phyloP scores from a whole-genome alignment of 1,140 invertebrate species.

The Leptoteleia sp. region DNA sequence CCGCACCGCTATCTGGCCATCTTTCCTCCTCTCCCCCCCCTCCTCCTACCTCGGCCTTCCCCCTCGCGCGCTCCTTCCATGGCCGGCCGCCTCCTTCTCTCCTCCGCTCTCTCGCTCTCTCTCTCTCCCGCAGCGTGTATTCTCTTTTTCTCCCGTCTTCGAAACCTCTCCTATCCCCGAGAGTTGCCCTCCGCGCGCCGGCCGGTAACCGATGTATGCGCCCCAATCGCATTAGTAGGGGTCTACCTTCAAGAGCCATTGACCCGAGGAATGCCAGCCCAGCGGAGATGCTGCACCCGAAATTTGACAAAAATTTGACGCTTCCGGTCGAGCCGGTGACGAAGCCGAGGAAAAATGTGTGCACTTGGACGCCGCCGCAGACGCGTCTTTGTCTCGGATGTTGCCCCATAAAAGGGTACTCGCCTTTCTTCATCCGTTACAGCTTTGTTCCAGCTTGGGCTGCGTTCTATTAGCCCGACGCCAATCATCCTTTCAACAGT shows the following conservation, averaged over 20 bases:
- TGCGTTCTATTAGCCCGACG: too few species aligned
- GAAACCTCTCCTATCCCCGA: slow-evolving; percentile 45
- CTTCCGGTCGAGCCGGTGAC: slow-evolving; percentile 17
- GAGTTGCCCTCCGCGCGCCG: slow-evolving; percentile 43
- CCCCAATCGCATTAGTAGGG: slow-evolving; percentile 19
- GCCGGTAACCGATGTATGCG: slow-evolving; percentile 35
- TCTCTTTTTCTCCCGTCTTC: slow-evolving; percentile 59
- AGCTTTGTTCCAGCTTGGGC: slow-evolving; percentile 15
- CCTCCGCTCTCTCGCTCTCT: too few species aligned
- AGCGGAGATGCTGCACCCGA: slow-evolving; percentile 25
- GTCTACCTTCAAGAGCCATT: slow-evolving; percentile 18
- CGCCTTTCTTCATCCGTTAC: neutral
- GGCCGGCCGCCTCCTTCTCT: slow-evolving; percentile 30
- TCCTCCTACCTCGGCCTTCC: slow-evolving; percentile 35
- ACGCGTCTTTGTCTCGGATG: slow-evolving; percentile 12
- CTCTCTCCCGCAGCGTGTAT: slow-evolving; percentile 18
- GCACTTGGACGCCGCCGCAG: neutral
- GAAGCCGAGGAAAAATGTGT: too few species aligned
- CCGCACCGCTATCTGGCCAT: slow-evolving; percentile 33
- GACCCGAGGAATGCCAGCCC: slow-evolving; percentile 3
- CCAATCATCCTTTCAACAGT: too few species aligned
- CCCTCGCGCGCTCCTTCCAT: neutral
- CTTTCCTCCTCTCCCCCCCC: slow-evolving; percentile 17
- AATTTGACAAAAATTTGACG: slow-evolving; percentile 16
- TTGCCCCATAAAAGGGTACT: slow-evolving; percentile 6